phyloP scores from a whole-genome alignment of 37 sponge, comb jelly and placozoan genomes.

The Halichondria panicea region DNA sequence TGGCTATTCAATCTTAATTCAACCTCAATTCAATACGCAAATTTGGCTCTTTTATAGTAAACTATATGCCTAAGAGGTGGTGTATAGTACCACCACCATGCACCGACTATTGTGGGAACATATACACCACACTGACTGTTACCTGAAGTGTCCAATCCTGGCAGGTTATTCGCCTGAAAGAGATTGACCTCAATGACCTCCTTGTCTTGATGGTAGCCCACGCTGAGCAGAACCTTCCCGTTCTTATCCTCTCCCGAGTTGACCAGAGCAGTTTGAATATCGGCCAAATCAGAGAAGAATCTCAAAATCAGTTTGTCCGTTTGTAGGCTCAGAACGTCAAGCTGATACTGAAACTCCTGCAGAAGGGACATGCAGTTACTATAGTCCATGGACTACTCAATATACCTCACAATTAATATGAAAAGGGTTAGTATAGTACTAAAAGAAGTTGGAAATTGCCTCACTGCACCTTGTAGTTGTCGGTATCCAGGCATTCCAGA shows the following conservation, averaged over 20 bases:
- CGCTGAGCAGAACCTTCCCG: slow-evolving; percentile 29
- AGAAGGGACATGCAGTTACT: too few relatives aligned
- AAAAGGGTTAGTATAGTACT: neutral
- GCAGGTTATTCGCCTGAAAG: slow-evolving; percentile 15
- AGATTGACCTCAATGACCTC: slow-evolving; percentile 11
- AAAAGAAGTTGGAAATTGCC: too few relatives aligned
- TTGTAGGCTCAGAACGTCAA: slow-evolving; percentile 13
- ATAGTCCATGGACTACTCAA: too few relatives aligned
- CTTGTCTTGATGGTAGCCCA: slow-evolving; percentile 28
- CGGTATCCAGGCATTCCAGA: slow-evolving; percentile 10
- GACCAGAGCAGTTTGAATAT: neutral
- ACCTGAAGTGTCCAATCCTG: slow-evolving; percentile 43
- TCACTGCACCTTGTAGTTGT: slow-evolving; percentile 34
- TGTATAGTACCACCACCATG: too few relatives aligned
- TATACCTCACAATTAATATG: neutral
- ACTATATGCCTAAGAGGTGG: too few relatives aligned
- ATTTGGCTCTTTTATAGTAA: too few relatives aligned
- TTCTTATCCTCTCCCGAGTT: neutral
- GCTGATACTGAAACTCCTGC: slow-evolving; percentile 3
- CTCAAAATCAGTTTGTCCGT: slow-evolving; percentile 23
- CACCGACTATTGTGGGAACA: too few relatives aligned
- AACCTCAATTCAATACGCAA: too few relatives aligned
- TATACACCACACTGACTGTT: too few relatives aligned
- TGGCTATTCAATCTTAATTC: too few relatives aligned
- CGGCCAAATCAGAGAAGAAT: slow-evolving; percentile 39